phyloP scores from a whole-genome alignment of 2,113 vertebrate species.

The Chaetorhynchus papuensis region DNA sequence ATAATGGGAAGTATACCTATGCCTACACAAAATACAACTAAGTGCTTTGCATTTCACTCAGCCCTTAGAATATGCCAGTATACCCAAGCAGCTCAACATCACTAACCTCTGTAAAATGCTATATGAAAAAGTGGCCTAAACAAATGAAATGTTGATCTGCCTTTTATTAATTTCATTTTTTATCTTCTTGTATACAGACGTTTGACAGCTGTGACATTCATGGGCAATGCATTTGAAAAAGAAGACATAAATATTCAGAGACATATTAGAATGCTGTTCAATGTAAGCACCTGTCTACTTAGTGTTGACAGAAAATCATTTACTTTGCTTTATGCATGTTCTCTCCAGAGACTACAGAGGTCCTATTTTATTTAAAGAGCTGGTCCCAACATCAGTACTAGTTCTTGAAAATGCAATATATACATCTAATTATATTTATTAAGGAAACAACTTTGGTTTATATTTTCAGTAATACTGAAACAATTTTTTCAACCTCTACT shows the following conservation, averaged over 20 bases:
- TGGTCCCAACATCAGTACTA: conserved; percentile 70
- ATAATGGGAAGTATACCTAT: conserved; percentile 2
- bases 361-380: conserved; percentile 89
- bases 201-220: conserved; percentile 96
- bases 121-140: conserved; percentile 72
- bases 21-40: background rate
- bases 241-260: conserved; percentile 97
- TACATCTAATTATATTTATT: conserved; percentile 77
- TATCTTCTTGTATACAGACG: conserved; percentile 81
- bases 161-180: conserved; percentile 94
- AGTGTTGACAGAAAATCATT: conserved; percentile 94
- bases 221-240: conserved; percentile 89
- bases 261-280: conserved; percentile 95
- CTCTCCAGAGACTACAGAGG: conserved; percentile 83
- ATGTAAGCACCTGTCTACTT: conserved; percentile 97
- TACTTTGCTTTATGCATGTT: conserved; percentile 90
- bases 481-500: conserved; percentile 64
- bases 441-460: conserved; percentile 71
- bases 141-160: conserved; percentile 84
- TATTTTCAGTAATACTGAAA: conserved; percentile 71
- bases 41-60: conserved; percentile 35
- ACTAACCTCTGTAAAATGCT: conserved; percentile 21
- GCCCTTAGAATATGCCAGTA: conserved; percentile 31
- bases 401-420: conserved; percentile 71
- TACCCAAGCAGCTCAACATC: conserved; percentile 25